Percentiles rank a stretch among this genome's conserved stretches.
Evolutionary conservation across 2,888 invertebrate genomes (phyloP).

Genomic region (Drosophila kuntzei): DNA sequence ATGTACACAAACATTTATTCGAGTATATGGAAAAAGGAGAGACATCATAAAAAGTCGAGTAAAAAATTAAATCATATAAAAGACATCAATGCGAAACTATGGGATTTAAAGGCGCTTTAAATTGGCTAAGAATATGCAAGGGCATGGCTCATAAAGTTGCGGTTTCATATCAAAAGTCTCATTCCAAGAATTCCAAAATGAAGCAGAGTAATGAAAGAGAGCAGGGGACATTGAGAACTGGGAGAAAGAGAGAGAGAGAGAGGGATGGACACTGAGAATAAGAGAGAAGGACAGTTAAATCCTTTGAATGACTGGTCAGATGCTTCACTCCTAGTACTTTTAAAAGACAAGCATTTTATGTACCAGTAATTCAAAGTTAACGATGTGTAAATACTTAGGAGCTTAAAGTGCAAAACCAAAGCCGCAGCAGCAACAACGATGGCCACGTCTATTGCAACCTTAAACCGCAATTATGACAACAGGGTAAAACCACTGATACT

Average conservation of each 20-base stretch:
- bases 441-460: slow-evolving; percentile 15
- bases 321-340: slow-evolving; percentile 23
- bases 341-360: slow-evolving; percentile 43
- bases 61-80: slow-evolving; percentile 73
- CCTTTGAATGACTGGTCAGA: slow-evolving; percentile 34
- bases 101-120: slow-evolving; percentile 72
- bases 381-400: slow-evolving; percentile 79
- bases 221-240: no score
- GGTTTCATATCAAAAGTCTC: slow-evolving; percentile 56
- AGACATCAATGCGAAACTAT: slow-evolving; percentile 75
- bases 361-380: slow-evolving; percentile 72
- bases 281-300: slow-evolving; percentile 13
- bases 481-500: slow-evolving; percentile 32
- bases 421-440: slow-evolving; percentile 5
- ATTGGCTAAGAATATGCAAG: slow-evolving; percentile 74
- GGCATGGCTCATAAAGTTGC: slow-evolving; percentile 74
- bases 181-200: slow-evolving; percentile 33
- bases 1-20: background rate
- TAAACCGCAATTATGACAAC: slow-evolving; percentile 74
- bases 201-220: no score
- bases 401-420: slow-evolving; percentile 59
- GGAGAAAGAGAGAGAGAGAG: background rate
- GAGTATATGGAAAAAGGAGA: slow-evolving; percentile 32
- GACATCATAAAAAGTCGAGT: slow-evolving; percentile 46
- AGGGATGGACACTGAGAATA: background rate